Evolutionary conservation across 2,797 vertebrate species (phyloP).

Genomic region (Coracias cyanogaster): DNA sequence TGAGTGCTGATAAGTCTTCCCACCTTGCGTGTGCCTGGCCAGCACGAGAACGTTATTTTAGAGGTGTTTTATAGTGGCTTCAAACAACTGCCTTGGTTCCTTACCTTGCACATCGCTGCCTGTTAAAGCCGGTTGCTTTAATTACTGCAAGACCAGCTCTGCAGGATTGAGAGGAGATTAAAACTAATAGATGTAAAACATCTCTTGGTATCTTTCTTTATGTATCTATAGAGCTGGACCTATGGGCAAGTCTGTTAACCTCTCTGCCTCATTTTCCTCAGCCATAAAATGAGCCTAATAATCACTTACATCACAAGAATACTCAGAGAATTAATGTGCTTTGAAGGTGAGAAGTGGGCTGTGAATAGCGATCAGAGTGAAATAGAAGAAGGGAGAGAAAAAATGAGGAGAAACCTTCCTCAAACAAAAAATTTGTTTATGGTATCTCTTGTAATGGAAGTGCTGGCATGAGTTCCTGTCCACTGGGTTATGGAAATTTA

Average conservation of each 20-base stretch:
- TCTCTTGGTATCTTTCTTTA: background rate
- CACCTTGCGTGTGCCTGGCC: fast-evolving
- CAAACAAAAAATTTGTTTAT: background rate
- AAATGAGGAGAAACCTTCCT: background rate
- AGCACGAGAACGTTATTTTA: background rate
- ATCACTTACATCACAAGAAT: background rate
- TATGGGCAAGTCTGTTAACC: slow-evolving; percentile 23
- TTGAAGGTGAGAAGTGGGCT: slow-evolving; percentile 15
- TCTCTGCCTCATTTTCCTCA: slow-evolving; percentile 4
- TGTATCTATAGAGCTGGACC: background rate
- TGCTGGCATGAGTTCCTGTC: background rate
- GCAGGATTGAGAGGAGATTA: background rate
- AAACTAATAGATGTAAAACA: slow-evolving; percentile 20
- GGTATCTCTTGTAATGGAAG: background rate
- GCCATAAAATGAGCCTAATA: slow-evolving; percentile 5
- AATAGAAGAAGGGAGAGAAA: background rate
- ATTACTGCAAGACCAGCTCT: background rate
- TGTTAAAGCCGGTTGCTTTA: background rate
- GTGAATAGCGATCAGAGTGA: background rate
- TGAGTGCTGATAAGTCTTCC: fast-evolving
- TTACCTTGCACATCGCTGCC: background rate
- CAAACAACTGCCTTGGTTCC: background rate
- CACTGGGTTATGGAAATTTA: background rate
- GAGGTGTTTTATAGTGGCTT: background rate
- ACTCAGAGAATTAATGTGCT: slow-evolving; percentile 15